These are phyloP conservation scores for Oscarella lobularis DNA, from an alignment of 37 sponge, comb jelly and placozoan species.

Conservation along the genomic window DNA sequence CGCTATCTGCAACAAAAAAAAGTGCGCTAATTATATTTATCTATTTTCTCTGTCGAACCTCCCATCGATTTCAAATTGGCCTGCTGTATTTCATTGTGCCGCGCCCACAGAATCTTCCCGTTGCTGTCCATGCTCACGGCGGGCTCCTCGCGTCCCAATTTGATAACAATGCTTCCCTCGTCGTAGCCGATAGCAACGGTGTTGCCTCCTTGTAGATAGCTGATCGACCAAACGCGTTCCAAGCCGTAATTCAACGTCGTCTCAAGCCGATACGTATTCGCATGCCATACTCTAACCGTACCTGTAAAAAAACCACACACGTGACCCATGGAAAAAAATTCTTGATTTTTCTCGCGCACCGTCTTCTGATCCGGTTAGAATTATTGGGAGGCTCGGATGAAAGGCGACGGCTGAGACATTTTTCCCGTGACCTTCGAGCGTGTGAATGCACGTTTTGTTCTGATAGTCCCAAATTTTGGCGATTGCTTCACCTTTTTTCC, in stretches of 20 bases:
- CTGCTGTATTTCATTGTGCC: constrained; percentile 93
- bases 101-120: constrained; percentile 96
- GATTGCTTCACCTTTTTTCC: too few species aligned
- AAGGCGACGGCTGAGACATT: constrained; percentile 86
- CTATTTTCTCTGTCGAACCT: too few species aligned
- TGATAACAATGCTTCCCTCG: constrained; percentile 73
- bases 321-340: too few species aligned
- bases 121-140: constrained; percentile 94
- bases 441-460: constrained; percentile 97
- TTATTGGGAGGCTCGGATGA: constrained; percentile 91
- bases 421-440: constrained; percentile 89
- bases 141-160: constrained; percentile 95
- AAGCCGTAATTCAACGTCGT: constrained; percentile 94
- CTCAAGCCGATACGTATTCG: constrained; percentile 94
- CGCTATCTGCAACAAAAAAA: constrained; percentile 52
- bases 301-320: too few species aligned
- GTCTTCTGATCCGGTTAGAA: constrained; percentile 90
- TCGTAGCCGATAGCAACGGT: constrained; percentile 88
- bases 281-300: constrained; percentile 84
- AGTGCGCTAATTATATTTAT: too few species aligned
- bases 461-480: constrained; percentile 94
- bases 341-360: too few species aligned
- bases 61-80: constrained; percentile 87
- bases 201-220: constrained; percentile 65
- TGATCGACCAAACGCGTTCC: constrained; percentile 89